phyloP scores from a whole-genome alignment of 2,888 invertebrate species.

The Brachypalpus laphriformis region DNA sequence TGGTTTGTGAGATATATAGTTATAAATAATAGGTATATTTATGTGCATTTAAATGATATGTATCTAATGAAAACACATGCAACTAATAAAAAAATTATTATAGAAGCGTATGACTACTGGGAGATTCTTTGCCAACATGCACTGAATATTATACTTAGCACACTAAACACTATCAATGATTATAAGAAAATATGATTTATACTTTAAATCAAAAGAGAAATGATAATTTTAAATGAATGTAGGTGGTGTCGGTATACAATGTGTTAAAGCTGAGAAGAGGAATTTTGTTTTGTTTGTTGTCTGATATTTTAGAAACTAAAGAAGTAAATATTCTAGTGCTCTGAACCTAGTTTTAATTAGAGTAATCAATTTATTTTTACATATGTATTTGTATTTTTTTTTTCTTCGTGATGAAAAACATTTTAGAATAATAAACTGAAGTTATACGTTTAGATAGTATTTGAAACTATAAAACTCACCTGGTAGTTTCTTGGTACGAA shows the following conservation, averaged over 20 bases:
- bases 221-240: constrained; percentile 33
- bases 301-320: constrained; percentile 48
- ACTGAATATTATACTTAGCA: constrained; percentile 1
- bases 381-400: constrained; percentile 16
- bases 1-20: constrained; percentile 41
- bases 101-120: constrained; percentile 24
- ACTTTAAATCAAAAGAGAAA: constrained; percentile 22
- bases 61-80: constrained; percentile 50
- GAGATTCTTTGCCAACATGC: constrained; percentile 49
- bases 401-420: constrained; percentile 34
- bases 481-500: constrained; percentile 97
- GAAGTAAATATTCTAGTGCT: constrained; percentile 61
- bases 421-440: constrained; percentile 60
- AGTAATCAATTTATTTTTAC: constrained; percentile 32
- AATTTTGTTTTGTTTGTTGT: constrained; percentile 12
- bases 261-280: constrained; percentile 34
- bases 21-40: constrained; percentile 13
- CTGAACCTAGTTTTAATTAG: constrained; percentile 51
- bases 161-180: constrained; percentile 29
- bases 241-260: constrained; percentile 4
- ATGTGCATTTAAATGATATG: constrained; percentile 56
- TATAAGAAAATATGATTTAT: not conserved
- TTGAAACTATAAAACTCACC: constrained; percentile 84
- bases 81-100: constrained; percentile 38
- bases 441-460: constrained; percentile 4